phyloP scores from a whole-genome alignment of 2,113 vertebrate genomes.

The Mastomys natalensis region DNA sequence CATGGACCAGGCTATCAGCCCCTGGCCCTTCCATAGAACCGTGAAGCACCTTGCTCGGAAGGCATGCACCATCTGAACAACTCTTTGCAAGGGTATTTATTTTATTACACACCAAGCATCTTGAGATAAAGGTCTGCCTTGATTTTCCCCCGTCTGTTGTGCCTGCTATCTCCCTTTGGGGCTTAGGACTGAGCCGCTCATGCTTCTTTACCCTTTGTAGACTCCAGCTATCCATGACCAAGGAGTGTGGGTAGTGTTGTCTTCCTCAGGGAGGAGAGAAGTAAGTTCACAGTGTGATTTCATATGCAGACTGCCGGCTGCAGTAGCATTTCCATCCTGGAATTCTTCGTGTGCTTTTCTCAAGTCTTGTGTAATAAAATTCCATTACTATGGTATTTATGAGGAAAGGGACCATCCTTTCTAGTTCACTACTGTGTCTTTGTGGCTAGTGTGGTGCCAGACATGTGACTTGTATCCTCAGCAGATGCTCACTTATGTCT shows the following conservation, averaged over 20 bases:
- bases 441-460: background rate
- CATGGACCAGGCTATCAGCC: accelerated
- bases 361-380: constrained; percentile 34
- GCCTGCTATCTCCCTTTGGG: background rate
- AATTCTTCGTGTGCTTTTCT: background rate
- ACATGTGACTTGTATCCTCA: background rate
- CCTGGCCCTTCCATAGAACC: background rate
- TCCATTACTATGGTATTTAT: background rate
- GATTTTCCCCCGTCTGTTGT: background rate
- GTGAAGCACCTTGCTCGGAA: background rate
- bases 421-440: background rate
- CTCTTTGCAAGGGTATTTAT: background rate
- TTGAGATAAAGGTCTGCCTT: constrained; percentile 39
- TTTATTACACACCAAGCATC: background rate
- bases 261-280: constrained; percentile 18
- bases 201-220: background rate
- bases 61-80: background rate
- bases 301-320: background rate
- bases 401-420: background rate
- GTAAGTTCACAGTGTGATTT: constrained; percentile 5
- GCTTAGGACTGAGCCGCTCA: background rate
- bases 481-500: background rate
- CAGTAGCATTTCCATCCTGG: background rate
- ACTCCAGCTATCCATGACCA: constrained; percentile 7
- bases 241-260: background rate